These are phyloP conservation scores for Buphagus erythrorhynchus DNA, from an alignment of 2,797 vertebrate genomes.

Conservation along the genomic window DNA sequence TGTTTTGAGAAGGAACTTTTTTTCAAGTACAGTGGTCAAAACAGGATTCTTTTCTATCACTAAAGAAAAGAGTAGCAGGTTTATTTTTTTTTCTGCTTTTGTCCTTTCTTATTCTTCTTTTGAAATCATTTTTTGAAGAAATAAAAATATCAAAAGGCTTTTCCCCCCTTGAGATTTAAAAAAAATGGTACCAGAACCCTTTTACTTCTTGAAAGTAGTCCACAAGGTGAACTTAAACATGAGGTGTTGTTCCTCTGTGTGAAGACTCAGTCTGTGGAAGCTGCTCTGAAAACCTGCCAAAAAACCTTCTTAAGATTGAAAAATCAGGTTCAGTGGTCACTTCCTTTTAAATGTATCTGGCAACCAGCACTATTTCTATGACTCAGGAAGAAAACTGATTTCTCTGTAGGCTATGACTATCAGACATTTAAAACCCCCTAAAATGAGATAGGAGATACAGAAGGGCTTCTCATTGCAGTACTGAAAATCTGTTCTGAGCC, in stretches of 20 bases:
- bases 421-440: conserved; percentile 19
- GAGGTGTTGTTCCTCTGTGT: background rate
- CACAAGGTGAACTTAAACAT: conserved; percentile 20
- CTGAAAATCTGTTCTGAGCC: background rate
- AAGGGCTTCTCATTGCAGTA: background rate
- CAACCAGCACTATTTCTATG: conserved; percentile 29
- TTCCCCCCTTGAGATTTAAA: background rate
- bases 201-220: conserved; percentile 10
- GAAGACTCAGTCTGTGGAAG: background rate
- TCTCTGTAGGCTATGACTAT: background rate
- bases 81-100: background rate
- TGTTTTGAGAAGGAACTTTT: background rate
- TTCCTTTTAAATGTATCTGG: conserved; percentile 44
- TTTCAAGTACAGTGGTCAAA: background rate
- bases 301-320: conserved; percentile 19
- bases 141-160: background rate
- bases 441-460: background rate
- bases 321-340: conserved; percentile 26
- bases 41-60: background rate
- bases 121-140: background rate
- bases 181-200: background rate
- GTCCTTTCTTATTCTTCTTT: background rate
- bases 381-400: conserved; percentile 29
- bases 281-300: background rate
- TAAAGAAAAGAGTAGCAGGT: background rate